Percentiles rank a stretch among this genome's conserved stretches.
phyloP scores from a whole-genome alignment of 2,113 vertebrate species.

The Rafetus swinhoei region DNA sequence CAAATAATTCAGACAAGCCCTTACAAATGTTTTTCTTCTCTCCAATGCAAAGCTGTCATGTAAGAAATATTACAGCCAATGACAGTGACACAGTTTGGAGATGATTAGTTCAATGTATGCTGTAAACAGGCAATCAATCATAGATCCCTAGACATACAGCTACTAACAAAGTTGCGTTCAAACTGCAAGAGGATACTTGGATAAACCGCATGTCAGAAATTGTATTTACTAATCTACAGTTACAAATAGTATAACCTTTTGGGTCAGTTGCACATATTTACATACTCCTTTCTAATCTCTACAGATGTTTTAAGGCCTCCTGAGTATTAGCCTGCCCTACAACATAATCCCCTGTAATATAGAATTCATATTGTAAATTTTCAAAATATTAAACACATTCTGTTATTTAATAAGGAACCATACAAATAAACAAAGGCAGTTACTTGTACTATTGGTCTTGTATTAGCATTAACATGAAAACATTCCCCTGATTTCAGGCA shows the following conservation, averaged over 20 bases:
- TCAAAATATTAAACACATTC: background rate
- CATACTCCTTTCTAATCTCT: background rate
- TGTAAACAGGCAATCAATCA: background rate
- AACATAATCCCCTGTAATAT: background rate
- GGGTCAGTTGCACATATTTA: background rate
- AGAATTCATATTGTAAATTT: background rate
- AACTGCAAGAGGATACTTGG: background rate
- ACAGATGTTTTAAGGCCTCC: background rate
- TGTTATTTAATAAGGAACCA: background rate
- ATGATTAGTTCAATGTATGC: background rate
- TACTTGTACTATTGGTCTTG: background rate
- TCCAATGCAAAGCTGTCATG: background rate
- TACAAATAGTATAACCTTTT: background rate
- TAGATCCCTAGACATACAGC: background rate
- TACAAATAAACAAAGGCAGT: background rate
- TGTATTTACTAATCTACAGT: background rate
- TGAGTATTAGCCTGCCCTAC: background rate
- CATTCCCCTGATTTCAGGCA: background rate
- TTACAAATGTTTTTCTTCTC: slow-evolving; percentile 19
- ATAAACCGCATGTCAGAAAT: background rate
- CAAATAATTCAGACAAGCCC: background rate
- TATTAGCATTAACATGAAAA: background rate
- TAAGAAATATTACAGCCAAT: background rate
- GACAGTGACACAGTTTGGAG: background rate
- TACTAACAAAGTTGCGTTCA: background rate